phyloP scores from a whole-genome alignment of 2,888 invertebrate genomes.

The Deilephila porcellus region DNA sequence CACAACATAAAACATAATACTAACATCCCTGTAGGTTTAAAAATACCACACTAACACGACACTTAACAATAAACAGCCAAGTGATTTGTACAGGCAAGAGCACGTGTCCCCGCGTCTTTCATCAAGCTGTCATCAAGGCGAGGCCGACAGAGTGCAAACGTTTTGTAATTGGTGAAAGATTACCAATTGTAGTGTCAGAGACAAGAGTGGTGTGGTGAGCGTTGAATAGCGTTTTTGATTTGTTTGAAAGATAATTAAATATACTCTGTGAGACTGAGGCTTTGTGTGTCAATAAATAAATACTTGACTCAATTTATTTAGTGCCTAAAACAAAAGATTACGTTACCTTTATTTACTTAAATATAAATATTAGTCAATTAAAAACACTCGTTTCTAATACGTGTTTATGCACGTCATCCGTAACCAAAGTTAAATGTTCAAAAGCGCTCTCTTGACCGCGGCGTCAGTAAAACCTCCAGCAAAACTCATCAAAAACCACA shows the following conservation, averaged over 20 bases:
- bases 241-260: too few relatives aligned
- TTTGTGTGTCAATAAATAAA: too few relatives aligned
- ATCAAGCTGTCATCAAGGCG: conserved; percentile 2
- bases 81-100: neutral
- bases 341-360: too few relatives aligned
- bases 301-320: too few relatives aligned
- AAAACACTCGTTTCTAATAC: too few relatives aligned
- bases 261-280: too few relatives aligned
- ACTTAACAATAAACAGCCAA: conserved; percentile 8
- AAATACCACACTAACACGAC: conserved; percentile 26
- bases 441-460: neutral
- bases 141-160: neutral
- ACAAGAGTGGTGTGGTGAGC: neutral
- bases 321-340: too few relatives aligned
- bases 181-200: neutral
- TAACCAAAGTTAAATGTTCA: too few relatives aligned
- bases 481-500: neutral
- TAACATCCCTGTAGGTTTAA: neutral
- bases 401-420: too few relatives aligned
- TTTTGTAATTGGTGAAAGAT: neutral
- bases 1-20: neutral
- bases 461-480: neutral
- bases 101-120: conserved; percentile 18
- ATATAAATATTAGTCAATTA: too few relatives aligned
- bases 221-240: too few relatives aligned